phyloP scores from a whole-genome alignment of 2,113 vertebrate genomes.

The Eurypyga helias region DNA sequence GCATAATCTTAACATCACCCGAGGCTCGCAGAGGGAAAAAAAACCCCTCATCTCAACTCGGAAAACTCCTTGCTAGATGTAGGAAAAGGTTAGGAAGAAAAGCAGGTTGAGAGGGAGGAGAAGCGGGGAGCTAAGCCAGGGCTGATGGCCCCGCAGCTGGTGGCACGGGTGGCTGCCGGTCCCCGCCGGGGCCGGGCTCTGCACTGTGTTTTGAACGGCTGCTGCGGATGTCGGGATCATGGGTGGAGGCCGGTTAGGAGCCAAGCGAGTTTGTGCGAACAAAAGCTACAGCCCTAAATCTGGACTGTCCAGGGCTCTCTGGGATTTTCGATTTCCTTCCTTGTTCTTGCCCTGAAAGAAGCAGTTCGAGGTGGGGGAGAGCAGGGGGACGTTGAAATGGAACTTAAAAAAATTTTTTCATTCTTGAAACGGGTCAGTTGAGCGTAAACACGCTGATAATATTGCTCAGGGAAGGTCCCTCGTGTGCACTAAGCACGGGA shows the following conservation, averaged over 20 bases:
- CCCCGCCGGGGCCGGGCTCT: not conserved
- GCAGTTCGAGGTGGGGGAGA: not conserved
- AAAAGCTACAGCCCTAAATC: conserved; percentile 89
- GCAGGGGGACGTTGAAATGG: not conserved
- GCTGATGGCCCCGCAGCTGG: not conserved
- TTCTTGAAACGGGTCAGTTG: not conserved
- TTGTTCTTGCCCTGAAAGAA: conserved; percentile 88
- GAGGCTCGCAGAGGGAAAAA: not conserved
- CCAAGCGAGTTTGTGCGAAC: conserved; percentile 85
- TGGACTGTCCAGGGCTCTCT: conserved; percentile 79
- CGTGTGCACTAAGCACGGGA: not conserved
- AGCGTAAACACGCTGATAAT: conserved; percentile 19
- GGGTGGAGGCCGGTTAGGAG: conserved; percentile 87
- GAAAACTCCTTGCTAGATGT: not conserved
- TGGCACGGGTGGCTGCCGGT: not conserved
- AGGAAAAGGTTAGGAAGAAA: not conserved
- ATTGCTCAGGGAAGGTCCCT: conserved; percentile 6
- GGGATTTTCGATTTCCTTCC: conserved; percentile 91
- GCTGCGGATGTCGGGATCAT: conserved; percentile 86
- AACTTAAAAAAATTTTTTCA: not conserved
- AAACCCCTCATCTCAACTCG: not conserved
- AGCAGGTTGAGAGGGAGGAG: not conserved
- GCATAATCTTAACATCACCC: conserved; percentile 18
- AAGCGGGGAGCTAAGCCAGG: not conserved
- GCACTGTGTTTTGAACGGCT: conserved; percentile 78